Evolutionary conservation across 2,113 vertebrate genomes (phyloP), one percentile per base, ranked within the genome.

Genomic region (Tetrax tetrax): DNA sequence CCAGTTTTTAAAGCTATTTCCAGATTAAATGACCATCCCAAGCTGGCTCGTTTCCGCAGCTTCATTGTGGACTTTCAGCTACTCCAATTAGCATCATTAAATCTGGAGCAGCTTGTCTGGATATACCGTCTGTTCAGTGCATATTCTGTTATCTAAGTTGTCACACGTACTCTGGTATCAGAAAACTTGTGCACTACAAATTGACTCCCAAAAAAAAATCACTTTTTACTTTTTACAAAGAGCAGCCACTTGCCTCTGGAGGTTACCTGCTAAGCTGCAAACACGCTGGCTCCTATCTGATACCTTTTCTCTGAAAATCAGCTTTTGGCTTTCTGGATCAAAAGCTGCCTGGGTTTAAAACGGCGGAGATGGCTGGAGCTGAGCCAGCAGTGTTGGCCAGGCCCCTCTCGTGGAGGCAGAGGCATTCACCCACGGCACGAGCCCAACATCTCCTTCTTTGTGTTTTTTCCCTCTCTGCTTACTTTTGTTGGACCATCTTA

Each of bases 1-100:
- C 35, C 12, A 38, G 19, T 64, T 95, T 89, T 84, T 85, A 89
- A 92, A 82, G 45, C 61, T 89, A 38, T 87, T 96, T 94, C 59
- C 53, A 88, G 53, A 90, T 65, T 85, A 92, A 91, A 78, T 68
- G 9, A 69, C 31, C 61, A 68, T 75, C 10, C 9, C 48, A 92
- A 68, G 3, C 21, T 82, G 65, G 14, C 51, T 35, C 11, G 69
- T 94, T 91, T 66, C 60, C 5, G 1, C 41, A 89, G 22, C 19
- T 4, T 43, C 72, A 37, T 41, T 79, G 78, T 8, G 16, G 57
- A 35, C 31, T 91, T 89, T 76, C 48, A 89, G 38, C 53, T 53
- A 43, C 35, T 12, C 48, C 45, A 71, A 54, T 82, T 72, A 96
- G 22, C 28, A 5, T 66, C 53, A 75, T 48, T 89, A 87, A 64